Percentiles rank a stretch among this genome's conserved stretches.
These are phyloP conservation scores for Ceraclea dissimilis DNA, from an alignment of 2,888 invertebrate genomes.

Conservation along the genomic window DNA sequence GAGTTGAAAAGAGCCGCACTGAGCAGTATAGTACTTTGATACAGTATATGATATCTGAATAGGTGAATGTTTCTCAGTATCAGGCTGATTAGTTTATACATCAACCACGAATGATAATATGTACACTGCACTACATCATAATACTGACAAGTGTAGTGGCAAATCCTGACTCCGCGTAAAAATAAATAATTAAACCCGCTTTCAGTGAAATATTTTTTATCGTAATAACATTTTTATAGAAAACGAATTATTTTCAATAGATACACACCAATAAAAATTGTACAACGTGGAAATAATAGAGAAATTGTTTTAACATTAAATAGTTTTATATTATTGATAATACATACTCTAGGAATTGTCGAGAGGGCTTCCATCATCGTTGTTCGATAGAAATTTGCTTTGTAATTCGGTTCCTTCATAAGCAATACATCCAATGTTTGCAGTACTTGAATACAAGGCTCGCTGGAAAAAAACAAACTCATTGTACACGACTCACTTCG, in stretches of 20 bases:
- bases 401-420: constrained; percentile 84
- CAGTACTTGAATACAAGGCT: constrained; percentile 84
- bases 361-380: constrained; percentile 82
- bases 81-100: too few species aligned
- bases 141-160: too few species aligned
- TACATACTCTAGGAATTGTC: constrained; percentile 77
- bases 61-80: too few species aligned
- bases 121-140: too few species aligned
- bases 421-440: constrained; percentile 89
- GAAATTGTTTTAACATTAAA: not conserved
- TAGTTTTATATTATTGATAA: not conserved
- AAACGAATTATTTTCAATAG: not conserved
- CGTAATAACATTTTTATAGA: too few species aligned
- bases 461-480: constrained; percentile 50
- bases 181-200: too few species aligned
- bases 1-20: too few species aligned
- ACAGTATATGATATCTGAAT: too few species aligned
- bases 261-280: not conserved
- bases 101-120: too few species aligned
- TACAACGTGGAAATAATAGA: not conserved
- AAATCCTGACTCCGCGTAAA: too few species aligned
- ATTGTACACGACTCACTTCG: not conserved
- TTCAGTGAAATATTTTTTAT: too few species aligned
- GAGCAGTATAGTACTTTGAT: too few species aligned
- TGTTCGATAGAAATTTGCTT: constrained; percentile 82